A percentile compares a stretch with the other conserved stretches of the same genome.
These are phyloP conservation scores for Sciurus carolinensis DNA, from an alignment of 2,797 vertebrate species.

Conservation along the genomic window DNA sequence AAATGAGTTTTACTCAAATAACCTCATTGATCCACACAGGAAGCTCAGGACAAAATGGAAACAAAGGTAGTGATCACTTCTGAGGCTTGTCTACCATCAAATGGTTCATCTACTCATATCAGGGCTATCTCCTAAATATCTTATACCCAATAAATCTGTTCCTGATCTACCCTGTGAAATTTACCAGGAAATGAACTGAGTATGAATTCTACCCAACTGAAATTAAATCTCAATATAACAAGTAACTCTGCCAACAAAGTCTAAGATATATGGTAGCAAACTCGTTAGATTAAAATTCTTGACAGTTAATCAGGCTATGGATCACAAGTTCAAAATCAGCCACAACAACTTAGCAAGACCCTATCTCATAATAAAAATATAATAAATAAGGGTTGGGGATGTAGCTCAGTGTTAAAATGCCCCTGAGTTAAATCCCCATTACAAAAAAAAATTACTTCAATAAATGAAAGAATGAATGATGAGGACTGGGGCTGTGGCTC, in stretches of 20 bases:
- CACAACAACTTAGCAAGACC: too few species aligned
- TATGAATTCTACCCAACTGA: constrained; percentile 42
- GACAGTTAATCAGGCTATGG: too few species aligned
- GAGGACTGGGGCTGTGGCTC: too few species aligned
- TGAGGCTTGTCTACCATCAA: constrained; percentile 4
- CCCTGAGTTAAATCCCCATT: too few species aligned
- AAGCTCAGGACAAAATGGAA: background rate
- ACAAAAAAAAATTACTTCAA: too few species aligned
- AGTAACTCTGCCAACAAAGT: constrained; percentile 16
- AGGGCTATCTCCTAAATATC: constrained; percentile 8
- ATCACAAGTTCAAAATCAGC: too few species aligned
- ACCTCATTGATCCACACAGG: background rate
- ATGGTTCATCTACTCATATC: background rate
- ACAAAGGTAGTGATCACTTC: background rate
- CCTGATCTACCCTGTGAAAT: constrained; percentile 32
- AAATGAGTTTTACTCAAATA: constrained; percentile 48
- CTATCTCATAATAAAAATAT: too few species aligned
- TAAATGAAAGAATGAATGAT: too few species aligned
- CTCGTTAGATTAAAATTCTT: background rate
- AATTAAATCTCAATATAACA: constrained; percentile 46
- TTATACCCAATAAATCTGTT: background rate
- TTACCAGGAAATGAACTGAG: background rate
- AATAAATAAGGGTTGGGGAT: too few species aligned
- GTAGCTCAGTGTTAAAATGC: too few species aligned
- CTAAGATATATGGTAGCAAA: constrained; percentile 2